Evolutionary conservation across 1,140 invertebrate species (phyloP), one percentile per base, ranked within the genome.

Genomic region (Drosophila parabipectinata): DNA sequence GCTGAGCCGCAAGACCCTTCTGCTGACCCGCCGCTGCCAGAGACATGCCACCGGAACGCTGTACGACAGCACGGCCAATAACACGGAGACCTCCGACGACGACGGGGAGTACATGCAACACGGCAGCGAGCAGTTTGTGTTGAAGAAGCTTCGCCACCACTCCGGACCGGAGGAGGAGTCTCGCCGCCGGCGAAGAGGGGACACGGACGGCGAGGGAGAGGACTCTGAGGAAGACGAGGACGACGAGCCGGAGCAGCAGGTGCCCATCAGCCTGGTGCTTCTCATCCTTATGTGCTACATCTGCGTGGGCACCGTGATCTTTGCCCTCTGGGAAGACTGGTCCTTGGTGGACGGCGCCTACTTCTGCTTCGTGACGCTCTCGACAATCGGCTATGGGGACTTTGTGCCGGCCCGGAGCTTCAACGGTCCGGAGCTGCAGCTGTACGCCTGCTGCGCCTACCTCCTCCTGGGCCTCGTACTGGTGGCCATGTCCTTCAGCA

Each of bases 401-500:
- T 95, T 96, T 74, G 94, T 96, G 15, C 96, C 96, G 3, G 92
- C 93, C 3, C 94, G 95, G 41, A 94, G 93, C 18, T 93, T 94
- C 2, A 94, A 93, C 75, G 94, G 93, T 50, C 93, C 94, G 77
- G 94, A 95, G 62, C 72, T 95, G 24, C 96, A 97, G 91, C 93
- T 98, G 64, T 95, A 97, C 28, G 95, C 96, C 9, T 97, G 96
- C 91, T 97, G 97, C 89, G 93, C 97, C 1, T 98, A 98, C 91
- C 91, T 98, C 34, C 93, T 98, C 34, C 94, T 98, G 71, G 98
- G 98, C 21, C 93, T 98, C 28, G 96, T 98, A 10, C 92, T 98
- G 30, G 95, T 98, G 74, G 97, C 97, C 1, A 98, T 98, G 97
- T 97, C 97, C 55, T 98, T 98, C 87, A 97, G 96, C 91, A 93